Evolutionary conservation across 2,797 vertebrate genomes (phyloP).

Genomic region (Acipenser oxyrinchus): DNA sequence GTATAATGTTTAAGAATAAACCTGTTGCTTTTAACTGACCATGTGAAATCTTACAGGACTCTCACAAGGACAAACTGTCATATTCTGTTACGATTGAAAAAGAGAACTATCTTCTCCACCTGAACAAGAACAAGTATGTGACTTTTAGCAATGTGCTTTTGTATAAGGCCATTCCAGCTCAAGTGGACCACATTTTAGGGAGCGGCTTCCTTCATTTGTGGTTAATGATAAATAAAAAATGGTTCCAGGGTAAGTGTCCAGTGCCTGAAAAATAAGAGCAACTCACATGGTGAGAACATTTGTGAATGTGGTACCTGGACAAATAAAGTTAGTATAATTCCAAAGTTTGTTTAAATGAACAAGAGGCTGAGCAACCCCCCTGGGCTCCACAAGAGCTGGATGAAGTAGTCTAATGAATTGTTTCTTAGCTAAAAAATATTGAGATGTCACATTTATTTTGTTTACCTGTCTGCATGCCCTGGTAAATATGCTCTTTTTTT

Average conservation of each 20-base stretch:
- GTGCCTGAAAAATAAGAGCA: background rate
- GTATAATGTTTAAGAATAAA: background rate
- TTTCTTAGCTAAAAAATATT: no score
- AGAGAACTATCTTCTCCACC: slow-evolving; percentile 38
- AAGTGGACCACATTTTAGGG: no score
- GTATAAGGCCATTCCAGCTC: background rate
- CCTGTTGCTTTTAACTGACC: background rate
- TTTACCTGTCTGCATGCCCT: background rate
- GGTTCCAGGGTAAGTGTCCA: background rate
- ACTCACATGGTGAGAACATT: no score
- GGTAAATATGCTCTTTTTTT: slow-evolving; percentile 5
- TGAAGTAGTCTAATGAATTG: no score
- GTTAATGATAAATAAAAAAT: background rate
- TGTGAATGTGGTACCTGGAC: no score
- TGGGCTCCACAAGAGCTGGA: no score
- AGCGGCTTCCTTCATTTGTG: background rate
- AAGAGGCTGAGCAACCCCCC: no score
- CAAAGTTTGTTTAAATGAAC: no score
- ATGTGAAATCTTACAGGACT: slow-evolving; percentile 28
- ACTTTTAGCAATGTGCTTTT: background rate
- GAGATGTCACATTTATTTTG: background rate
- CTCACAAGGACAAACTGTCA: slow-evolving; percentile 34
- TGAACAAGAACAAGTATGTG: slow-evolving; percentile 53
- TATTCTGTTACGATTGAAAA: slow-evolving; percentile 51
- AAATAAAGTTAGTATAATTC: no score